A percentile compares a stretch with the other conserved stretches of the same genome.
Conservation (phyloP, 2,797 vertebrate species). For the Avahi laniger region DNA sequence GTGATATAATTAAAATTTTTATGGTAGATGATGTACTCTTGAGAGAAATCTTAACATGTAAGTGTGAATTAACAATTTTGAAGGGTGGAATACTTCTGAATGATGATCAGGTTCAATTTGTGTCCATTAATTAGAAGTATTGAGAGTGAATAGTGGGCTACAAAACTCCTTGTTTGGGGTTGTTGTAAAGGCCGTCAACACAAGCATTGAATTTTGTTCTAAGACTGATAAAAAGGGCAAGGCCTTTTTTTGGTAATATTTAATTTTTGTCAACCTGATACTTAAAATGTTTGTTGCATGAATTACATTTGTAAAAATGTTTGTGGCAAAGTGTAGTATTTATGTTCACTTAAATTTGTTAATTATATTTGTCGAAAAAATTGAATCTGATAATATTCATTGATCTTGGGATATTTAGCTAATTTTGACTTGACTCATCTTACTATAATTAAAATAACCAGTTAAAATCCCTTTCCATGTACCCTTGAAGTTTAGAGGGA, state of each 20-base stretch:
- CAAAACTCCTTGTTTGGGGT: background rate
- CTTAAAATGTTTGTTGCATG: background rate
- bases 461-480: background rate
- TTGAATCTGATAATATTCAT: background rate
- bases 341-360: background rate
- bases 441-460: background rate
- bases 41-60: background rate
- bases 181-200: background rate
- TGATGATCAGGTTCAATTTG: background rate
- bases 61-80: background rate
- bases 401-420: background rate
- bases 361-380: background rate
- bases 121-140: background rate
- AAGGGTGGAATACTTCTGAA: background rate
- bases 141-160: background rate
- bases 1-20: background rate
- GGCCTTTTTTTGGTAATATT: background rate
- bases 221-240: background rate
- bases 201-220: background rate
- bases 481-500: background rate
- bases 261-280: background rate
- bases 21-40: background rate
- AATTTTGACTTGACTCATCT: background rate
- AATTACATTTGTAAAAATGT: background rate
- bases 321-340: background rate